Base-by-base conservation (phyloP, 2,797 vertebrate species). In the Schizothorax lantsangensis region DNA sequence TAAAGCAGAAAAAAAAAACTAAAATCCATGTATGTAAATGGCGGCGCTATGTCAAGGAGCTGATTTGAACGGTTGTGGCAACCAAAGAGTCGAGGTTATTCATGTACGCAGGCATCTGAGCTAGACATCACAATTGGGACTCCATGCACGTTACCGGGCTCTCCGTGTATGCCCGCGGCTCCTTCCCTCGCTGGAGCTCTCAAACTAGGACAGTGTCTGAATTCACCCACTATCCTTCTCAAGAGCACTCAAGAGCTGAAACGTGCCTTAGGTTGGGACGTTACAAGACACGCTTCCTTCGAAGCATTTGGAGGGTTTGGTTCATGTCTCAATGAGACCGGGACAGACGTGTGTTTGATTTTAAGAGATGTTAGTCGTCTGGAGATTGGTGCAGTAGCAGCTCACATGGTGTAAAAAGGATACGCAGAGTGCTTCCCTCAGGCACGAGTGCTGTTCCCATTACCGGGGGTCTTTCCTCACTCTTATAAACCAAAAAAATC, bases 1-100 rank as follows among this genome's bases (percentile, higher is more conserved):
- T 71, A 38, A 19, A 89, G 88, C 90, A 88, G 91, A 91, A 92
- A 62, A 92, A 54, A 49, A 47, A 1, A 7, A 4, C 26, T 83
- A 43, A 79, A 66, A 81, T 69, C 83, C 38, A 62, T 33, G 64
- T 77, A 68, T 64, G 90, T 91, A 80, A 84, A 86, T 83, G 49
- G 40, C 30, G 21, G 8, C 8, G 33, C 66, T 69, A 40, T 43
- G 64, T 69, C 47, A 40, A 69, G 30, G 62, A 80, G 49, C 64
- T 78, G 73, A 86, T 54, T 79, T 69, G 43, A 84, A 64, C 2
- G 7, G 57, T 54, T 77, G 38, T 81, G 43, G 74, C 80, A 59
- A 64, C 14, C 59, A 79, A 59, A 69, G 59, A 69, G 15, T 26
- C 36, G 36, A 69, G 71, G 72, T 72, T 81, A 85, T 83, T 79